These are phyloP conservation scores for Peromyscus eremicus DNA, from an alignment of 2,797 vertebrate species.

Conservation along the genomic window DNA sequence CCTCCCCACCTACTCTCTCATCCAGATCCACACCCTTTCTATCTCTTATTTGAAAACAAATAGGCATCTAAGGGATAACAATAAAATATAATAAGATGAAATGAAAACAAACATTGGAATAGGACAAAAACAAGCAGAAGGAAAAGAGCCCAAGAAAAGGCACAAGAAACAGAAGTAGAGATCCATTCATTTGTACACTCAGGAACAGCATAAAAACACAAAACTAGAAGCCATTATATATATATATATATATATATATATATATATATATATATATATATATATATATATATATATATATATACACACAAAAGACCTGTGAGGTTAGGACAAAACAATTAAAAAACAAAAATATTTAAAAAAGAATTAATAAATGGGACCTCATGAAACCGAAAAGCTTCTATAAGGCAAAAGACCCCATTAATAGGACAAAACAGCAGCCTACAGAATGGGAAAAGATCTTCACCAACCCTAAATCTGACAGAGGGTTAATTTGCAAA, in stretches of 20 bases:
- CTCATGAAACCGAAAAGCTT: not conserved
- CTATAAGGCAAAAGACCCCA: not conserved
- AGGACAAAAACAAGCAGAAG: not conserved
- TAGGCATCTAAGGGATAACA: not conserved
- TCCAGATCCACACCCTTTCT: not conserved
- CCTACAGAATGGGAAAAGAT: not conserved
- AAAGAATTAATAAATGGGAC: not conserved
- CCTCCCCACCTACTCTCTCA: no score
- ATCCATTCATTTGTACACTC: not conserved
- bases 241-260: no score
- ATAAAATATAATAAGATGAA: not conserved
- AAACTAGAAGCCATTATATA: not conserved
- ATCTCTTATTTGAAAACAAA: not conserved
- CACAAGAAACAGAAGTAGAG: not conserved
- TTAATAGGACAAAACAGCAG: not conserved
- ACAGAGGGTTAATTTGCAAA: not conserved
- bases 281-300: no score
- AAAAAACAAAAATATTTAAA: not conserved
- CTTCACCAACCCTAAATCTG: not conserved
- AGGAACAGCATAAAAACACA: not conserved
- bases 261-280: no score
- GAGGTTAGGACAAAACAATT: not conserved
- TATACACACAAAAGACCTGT: not conserved
- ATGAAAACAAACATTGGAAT: not conserved
- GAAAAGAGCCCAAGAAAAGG: not conserved